phyloP scores from a whole-genome alignment of 1,140 invertebrate species.

The Armadillidium nasatum region DNA sequence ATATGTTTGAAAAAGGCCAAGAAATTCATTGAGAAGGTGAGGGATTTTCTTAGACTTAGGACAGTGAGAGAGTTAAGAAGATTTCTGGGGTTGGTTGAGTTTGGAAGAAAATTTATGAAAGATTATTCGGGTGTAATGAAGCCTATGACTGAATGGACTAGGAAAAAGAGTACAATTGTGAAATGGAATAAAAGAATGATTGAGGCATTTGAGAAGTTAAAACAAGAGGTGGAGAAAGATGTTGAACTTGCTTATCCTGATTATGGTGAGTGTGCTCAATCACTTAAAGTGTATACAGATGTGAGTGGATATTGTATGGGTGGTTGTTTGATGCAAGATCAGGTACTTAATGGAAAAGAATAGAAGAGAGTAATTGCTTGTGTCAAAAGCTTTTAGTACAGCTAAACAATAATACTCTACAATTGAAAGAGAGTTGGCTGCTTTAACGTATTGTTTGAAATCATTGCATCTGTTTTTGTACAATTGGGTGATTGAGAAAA shows the following conservation, averaged over 20 bases:
- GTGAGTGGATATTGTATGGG: neutral
- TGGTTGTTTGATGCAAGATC: conserved; percentile 2
- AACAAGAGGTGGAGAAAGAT: neutral
- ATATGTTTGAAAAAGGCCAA: neutral
- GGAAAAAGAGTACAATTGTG: neutral
- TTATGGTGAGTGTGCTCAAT: neutral
- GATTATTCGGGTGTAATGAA: neutral
- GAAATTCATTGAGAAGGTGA: neutral
- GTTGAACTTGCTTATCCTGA: conserved; percentile 9
- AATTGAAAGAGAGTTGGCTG: conserved; percentile 10
- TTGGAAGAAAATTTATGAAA: neutral
- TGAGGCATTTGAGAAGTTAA: neutral
- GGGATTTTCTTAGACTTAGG: neutral
- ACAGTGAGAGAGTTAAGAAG: conserved; percentile 17
- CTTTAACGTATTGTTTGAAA: neutral
- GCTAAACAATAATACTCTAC: neutral
- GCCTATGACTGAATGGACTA: conserved; percentile 14
- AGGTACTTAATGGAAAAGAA: neutral
- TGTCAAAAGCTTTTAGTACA: neutral
- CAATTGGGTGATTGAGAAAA: too few species aligned
- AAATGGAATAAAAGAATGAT: conserved; percentile 8
- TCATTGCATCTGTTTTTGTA: neutral
- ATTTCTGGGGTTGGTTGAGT: neutral
- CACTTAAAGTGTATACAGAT: conserved; percentile 17
- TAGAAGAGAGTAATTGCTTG: neutral